Evolutionary conservation across 1,140 invertebrate species (phyloP), one percentile per base, ranked within the genome.

Genomic region (Platorchestia sp.): DNA sequence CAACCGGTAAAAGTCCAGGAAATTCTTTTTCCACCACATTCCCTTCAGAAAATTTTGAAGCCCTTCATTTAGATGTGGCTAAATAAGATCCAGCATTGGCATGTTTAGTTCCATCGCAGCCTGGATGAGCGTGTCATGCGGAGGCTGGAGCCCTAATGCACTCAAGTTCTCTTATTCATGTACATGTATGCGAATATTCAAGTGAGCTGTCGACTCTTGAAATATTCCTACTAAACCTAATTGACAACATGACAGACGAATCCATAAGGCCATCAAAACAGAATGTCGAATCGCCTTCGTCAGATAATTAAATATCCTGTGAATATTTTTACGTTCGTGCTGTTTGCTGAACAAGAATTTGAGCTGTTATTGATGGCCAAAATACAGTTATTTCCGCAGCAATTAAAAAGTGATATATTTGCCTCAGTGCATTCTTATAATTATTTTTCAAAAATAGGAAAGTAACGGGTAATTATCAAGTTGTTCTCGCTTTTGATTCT

Each of bases 141-240:
- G 59, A 22, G 27, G 10, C 27, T 10, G 1, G 14, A 36, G 59
- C 59, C 59, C 59, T 75, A 36, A 75, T 75, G 59, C 59, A 75
- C 59, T 22, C 59, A 36, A 75, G 59, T 75, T 75, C 36, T 10
- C 16, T 93, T 93, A 93, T 47, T 45, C 27, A 93, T 93, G 91
- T 14, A 93, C 45, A 93, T 93, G 41, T 93, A 93, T 93, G 91
- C 45, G 45, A 45, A 93, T 45, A 93, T 93, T 93, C 91, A 44
- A 45, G 43, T 44, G 91, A 47, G 91, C 91, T 93, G 91, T 93
- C 91, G 45, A 89, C 43, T 45, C 43, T 10, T 45, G 91, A 45
- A n/a, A 93, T 22, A 44, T 93, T 93, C 45, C 43, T 93, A 19
- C 87, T 93, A n/a, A 40, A 45, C 40, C 44, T 93, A 93, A 93